These are phyloP conservation scores for Glaucopsyche alexis DNA, from an alignment of 2,888 invertebrate species.

Conservation along the genomic window DNA sequence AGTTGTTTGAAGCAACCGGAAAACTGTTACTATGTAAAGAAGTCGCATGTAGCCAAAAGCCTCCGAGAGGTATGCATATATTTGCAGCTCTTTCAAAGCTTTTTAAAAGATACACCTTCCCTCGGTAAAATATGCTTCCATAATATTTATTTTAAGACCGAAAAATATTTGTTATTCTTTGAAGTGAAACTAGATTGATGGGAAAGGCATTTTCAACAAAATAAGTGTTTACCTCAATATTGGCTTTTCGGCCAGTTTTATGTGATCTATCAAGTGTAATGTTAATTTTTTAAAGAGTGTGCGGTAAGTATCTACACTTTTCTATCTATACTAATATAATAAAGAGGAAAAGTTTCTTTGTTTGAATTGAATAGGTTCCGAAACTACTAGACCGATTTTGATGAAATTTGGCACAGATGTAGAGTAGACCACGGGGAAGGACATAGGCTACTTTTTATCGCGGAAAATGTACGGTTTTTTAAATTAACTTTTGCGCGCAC, in stretches of 20 bases:
- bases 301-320: too few species aligned
- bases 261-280: neutral
- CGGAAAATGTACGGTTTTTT: too few species aligned
- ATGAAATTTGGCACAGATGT: too few species aligned
- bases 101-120: neutral
- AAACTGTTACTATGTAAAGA: neutral
- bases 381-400: too few species aligned
- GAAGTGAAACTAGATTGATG: constrained; percentile 6
- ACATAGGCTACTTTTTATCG: too few species aligned
- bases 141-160: neutral
- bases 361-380: too few species aligned
- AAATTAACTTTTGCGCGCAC: too few species aligned
- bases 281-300: neutral
- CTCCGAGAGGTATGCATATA: neutral
- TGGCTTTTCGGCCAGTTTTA: neutral
- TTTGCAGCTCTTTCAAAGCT: neutral
- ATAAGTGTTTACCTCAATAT: neutral
- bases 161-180: neutral
- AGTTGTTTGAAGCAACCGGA: too few species aligned
- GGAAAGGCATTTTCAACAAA: neutral
- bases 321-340: too few species aligned
- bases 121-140: neutral
- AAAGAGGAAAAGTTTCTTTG: too few species aligned
- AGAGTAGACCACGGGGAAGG: too few species aligned
- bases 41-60: neutral